Conservation (phyloP, 1,140 invertebrate species). For the Leptopilina clavipes region DNA sequence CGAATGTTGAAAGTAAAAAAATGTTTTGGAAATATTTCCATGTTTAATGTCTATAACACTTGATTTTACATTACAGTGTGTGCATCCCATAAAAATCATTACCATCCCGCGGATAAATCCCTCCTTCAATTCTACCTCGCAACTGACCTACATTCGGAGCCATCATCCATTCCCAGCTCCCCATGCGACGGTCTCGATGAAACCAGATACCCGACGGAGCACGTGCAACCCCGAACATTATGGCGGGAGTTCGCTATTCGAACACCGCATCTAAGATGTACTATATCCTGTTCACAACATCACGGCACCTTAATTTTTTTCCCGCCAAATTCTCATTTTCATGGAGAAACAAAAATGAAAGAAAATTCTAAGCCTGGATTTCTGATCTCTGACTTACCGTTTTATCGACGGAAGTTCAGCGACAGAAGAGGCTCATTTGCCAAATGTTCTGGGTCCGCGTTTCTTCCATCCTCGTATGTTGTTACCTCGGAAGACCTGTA, state of each 20-base stretch:
- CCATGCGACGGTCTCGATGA: conserved; percentile 18
- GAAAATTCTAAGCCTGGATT: conserved; percentile 3
- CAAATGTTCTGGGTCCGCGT: background rate
- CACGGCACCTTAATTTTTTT: background rate
- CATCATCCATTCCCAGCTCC: conserved; percentile 34
- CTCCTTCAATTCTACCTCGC: conserved; percentile 25
- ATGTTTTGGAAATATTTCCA: too few species aligned
- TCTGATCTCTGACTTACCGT: conserved; percentile 50
- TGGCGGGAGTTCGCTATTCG: conserved; percentile 41
- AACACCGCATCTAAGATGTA: conserved; percentile 36
- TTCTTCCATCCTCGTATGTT: conserved; percentile 1
- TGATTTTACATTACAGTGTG: background rate
- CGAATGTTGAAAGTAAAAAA: too few species aligned
- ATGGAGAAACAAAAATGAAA: too few species aligned
- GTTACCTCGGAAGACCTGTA: background rate
- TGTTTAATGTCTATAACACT: background rate
- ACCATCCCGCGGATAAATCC: background rate
- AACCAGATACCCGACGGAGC: conserved; percentile 49
- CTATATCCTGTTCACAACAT: conserved; percentile 9
- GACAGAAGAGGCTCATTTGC: conserved; percentile 29
- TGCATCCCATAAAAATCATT: background rate
- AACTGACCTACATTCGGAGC: conserved; percentile 23
- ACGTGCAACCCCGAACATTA: conserved; percentile 46
- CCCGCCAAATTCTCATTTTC: background rate
- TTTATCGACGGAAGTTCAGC: conserved; percentile 34